Evolutionary conservation across 2,113 vertebrate species (phyloP).

Genomic region (Haemorhous mexicanus): DNA sequence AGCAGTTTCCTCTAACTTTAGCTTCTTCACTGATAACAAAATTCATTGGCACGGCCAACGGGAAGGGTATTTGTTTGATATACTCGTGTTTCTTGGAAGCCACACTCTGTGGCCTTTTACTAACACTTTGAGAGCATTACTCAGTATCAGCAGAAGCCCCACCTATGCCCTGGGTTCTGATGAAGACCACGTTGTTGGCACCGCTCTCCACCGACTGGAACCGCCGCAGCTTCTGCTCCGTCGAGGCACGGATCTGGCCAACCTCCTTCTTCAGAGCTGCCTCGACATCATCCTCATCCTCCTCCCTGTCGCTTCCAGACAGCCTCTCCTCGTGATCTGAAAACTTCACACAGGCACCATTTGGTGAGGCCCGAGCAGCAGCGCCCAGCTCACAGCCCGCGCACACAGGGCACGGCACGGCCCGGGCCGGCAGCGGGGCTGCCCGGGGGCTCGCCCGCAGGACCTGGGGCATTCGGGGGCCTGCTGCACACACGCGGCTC

Average conservation of each 20-base stretch:
- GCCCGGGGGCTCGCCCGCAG: accelerated
- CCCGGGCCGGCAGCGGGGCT: background rate
- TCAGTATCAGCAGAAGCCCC: background rate
- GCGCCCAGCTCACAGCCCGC: accelerated
- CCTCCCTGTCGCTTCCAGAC: constrained; percentile 70
- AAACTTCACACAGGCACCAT: constrained; percentile 59
- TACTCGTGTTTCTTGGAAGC: accelerated
- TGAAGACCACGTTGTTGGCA: constrained; percentile 94
- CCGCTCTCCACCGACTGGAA: constrained; percentile 91
- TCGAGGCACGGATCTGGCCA: constrained; percentile 77
- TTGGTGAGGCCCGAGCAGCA: background rate
- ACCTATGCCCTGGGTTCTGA: constrained; percentile 89
- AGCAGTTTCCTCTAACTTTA: background rate
- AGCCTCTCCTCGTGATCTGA: constrained; percentile 67
- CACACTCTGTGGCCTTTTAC: accelerated
- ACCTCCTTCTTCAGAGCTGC: constrained; percentile 91
- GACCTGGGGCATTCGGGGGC: accelerated
- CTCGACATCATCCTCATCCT: constrained; percentile 83
- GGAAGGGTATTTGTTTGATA: background rate
- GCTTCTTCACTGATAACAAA: background rate
- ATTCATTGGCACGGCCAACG: background rate
- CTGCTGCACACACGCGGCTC: background rate
- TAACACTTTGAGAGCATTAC: background rate
- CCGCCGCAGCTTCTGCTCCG: constrained; percentile 76
- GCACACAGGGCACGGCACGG: background rate